Base-by-base conservation (phyloP, 2,113 vertebrate genomes). In the Microcebus lehilahytsara region DNA sequence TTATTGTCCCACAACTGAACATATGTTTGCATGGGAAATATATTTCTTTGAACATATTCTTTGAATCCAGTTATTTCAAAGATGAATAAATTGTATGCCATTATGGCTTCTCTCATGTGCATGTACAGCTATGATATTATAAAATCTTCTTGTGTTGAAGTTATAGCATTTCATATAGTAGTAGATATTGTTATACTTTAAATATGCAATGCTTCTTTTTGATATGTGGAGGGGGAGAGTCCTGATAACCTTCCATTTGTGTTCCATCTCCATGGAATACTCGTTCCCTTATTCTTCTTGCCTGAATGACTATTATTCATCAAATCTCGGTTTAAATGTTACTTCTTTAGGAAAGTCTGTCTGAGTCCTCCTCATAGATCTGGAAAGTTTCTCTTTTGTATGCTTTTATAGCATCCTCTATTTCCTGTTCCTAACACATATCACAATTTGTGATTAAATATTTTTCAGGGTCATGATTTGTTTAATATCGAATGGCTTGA, bases 41-140 rank as follows among this genome's bases (percentile, higher is more conserved):
- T 40, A 7, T 79, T 53, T 84, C 10, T 85, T 42, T 89, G 23
- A 78, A 86, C 10, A 75, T 71, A 40, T 14, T 78, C 13, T 84
- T 90, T 80, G 17, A 89, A 64, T 86, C 2, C 14, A 80, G 11
- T 94, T 79, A 92, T 72, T 96, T 84, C 19, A 75, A 95, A 91
- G 56, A 87, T 71, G 16, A 60, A 53, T 91, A 78, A 78, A 53
- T 86, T 71, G 6, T 46, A 89, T 22, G 23, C 32, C 40, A 60
- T 75, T 40, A 37, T 11, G 51, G 10, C 5, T 56, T 83, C n/a
- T 10, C 49, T 20, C 25, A 27, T 46, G 20, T 32, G 9, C 0
- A 17, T 13, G 23, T 58, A 46, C 3, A 94, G 30, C 17, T 94
- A 60, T 87, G 79, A 42, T 40, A 49, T 87, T 84, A 42, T 32